Conservation (phyloP, 23 tunicate genomes). For the Diplosoma virens region DNA sequence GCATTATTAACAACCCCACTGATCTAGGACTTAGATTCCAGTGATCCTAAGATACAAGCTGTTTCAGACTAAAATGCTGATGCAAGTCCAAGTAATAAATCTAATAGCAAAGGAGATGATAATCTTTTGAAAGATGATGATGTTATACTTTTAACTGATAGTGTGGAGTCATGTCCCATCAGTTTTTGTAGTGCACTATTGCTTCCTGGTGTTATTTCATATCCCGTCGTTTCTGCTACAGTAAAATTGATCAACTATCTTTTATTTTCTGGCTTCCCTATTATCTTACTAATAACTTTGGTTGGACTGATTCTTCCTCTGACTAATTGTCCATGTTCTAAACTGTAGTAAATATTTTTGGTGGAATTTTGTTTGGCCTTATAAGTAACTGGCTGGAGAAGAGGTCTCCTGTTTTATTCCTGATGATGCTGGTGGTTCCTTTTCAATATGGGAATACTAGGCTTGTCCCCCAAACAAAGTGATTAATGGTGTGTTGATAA, state of each 20-base stretch:
- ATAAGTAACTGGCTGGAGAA: slow-evolving; percentile 21
- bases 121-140: neutral
- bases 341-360: slow-evolving; percentile 75
- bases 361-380: slow-evolving; percentile 66
- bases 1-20: slow-evolving; percentile 46
- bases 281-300: slow-evolving; percentile 54
- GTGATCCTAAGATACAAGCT: too few species aligned
- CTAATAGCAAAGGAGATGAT: neutral
- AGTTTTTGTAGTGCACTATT: slow-evolving; percentile 33
- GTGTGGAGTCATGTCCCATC: slow-evolving; percentile 26
- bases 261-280: slow-evolving; percentile 81
- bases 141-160: neutral
- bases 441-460: slow-evolving; percentile 64
- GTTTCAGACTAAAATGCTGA: too few species aligned
- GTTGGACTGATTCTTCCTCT: slow-evolving; percentile 50
- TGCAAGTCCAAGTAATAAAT: too few species aligned
- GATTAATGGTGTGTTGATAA: slow-evolving; percentile 40
- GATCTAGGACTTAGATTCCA: slow-evolving; percentile 47
- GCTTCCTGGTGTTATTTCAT: slow-evolving; percentile 79
- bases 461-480: slow-evolving; percentile 43
- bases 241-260: slow-evolving; percentile 68
- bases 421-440: slow-evolving; percentile 44
- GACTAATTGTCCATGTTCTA: slow-evolving; percentile 61
- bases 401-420: slow-evolving; percentile 36
- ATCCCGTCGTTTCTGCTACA: slow-evolving; percentile 45